Evolutionary conservation across 2,888 invertebrate species (phyloP).

Genomic region (Agonopterix arenella): DNA sequence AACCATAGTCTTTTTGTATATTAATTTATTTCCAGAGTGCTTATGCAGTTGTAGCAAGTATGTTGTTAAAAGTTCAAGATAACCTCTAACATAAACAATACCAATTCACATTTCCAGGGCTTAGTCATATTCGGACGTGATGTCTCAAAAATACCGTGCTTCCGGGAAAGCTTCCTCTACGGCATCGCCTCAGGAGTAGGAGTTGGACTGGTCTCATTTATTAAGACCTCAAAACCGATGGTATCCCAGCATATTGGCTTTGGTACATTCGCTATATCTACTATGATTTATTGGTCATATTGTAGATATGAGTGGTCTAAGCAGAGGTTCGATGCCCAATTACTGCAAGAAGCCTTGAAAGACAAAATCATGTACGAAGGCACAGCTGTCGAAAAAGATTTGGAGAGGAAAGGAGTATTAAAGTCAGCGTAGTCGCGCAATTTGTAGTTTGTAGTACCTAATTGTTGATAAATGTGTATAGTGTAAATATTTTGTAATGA

Average conservation of each 20-base stretch:
- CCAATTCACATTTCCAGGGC: constrained; percentile 51
- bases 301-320: constrained; percentile 84
- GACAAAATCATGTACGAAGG: constrained; percentile 80
- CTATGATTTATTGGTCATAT: constrained; percentile 81
- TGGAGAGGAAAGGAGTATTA: constrained; percentile 57
- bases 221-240: constrained; percentile 83
- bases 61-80: not conserved
- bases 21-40: too few relatives aligned
- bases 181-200: constrained; percentile 84
- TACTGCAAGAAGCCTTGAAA: constrained; percentile 79
- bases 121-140: constrained; percentile 83
- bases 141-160: constrained; percentile 86
- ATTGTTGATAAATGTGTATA: not conserved
- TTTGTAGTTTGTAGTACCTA: not conserved
- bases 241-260: constrained; percentile 81
- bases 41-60: too few relatives aligned
- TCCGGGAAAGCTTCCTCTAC: constrained; percentile 85
- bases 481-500: not conserved
- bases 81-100: not conserved
- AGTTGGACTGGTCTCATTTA: constrained; percentile 81
- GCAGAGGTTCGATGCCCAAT: constrained; percentile 79
- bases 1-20: too few relatives aligned
- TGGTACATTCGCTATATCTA: constrained; percentile 79
- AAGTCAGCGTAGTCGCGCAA: constrained; percentile 39
- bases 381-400: constrained; percentile 68